These are phyloP conservation scores for Aphaenogaster floridana DNA, from an alignment of 1,140 invertebrate species.

Conservation along the genomic window DNA sequence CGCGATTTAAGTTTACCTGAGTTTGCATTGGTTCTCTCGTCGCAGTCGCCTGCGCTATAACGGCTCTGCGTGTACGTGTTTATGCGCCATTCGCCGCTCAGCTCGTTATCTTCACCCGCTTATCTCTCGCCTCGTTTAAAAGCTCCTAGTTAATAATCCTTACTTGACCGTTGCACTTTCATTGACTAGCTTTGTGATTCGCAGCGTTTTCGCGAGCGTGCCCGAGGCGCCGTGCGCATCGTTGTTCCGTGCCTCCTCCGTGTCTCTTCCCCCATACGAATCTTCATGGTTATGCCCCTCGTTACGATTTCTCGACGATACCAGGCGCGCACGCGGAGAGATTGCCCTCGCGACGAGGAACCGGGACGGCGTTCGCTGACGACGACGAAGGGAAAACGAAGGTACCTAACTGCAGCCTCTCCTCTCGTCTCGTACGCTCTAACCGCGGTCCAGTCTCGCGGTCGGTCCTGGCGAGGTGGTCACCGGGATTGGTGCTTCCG, in stretches of 20 bases:
- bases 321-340: constrained; percentile 34
- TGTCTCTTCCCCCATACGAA: constrained; percentile 17
- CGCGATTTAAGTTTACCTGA: constrained; percentile 53
- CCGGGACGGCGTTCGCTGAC: constrained; percentile 66
- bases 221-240: constrained; percentile 57
- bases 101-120: constrained; percentile 32
- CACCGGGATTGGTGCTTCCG: not conserved
- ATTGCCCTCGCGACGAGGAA: constrained; percentile 37
- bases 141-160: constrained; percentile 80
- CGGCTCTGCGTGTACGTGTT: constrained; percentile 16
- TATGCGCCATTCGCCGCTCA: constrained; percentile 30
- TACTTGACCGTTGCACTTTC: constrained; percentile 86
- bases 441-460: constrained; percentile 26
- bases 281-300: constrained; percentile 22
- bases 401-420: constrained; percentile 63
- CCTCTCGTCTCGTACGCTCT: constrained; percentile 37
- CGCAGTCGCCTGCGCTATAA: constrained; percentile 40
- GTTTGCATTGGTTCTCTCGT: constrained; percentile 47
- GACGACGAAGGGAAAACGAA: constrained; percentile 59
- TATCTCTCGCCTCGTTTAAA: constrained; percentile 60
- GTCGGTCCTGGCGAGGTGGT: not conserved
- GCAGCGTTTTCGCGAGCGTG: constrained; percentile 69
- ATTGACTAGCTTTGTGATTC: constrained; percentile 87
- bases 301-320: not conserved
- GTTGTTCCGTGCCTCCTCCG: constrained; percentile 19